phyloP scores from a whole-genome alignment of 2,113 vertebrate species.

The Hippocampus abdominalis region DNA sequence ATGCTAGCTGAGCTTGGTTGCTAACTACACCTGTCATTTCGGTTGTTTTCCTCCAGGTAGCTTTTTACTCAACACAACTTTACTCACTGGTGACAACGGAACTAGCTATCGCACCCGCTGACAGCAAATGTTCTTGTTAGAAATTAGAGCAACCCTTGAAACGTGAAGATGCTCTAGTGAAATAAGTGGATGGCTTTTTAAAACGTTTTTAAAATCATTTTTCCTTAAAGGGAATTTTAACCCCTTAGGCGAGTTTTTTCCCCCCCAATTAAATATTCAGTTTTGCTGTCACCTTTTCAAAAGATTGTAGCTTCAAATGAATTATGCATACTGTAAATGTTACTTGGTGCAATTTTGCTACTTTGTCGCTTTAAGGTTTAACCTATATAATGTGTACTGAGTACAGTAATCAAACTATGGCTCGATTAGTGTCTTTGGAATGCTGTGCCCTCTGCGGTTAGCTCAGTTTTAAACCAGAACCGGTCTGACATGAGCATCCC shows the following conservation, averaged over 20 bases:
- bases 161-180: not conserved
- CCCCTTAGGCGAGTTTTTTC: too few relatives aligned
- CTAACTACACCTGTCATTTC: not conserved
- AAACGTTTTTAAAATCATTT: too few relatives aligned
- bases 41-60: not conserved
- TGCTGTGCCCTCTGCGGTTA: too few relatives aligned
- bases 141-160: not conserved
- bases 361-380: too few relatives aligned
- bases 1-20: not conserved
- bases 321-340: too few relatives aligned
- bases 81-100: not conserved
- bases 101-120: not conserved
- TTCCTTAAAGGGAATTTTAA: not conserved
- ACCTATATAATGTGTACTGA: not conserved
- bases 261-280: too few relatives aligned
- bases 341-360: too few relatives aligned
- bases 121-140: not conserved
- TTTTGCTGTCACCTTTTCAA: too few relatives aligned
- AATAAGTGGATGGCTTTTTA: not conserved
- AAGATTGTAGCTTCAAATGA: too few relatives aligned
- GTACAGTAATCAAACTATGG: not conserved
- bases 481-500: too few relatives aligned
- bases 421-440: too few relatives aligned
- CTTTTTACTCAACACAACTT: not conserved
- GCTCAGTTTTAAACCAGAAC: too few relatives aligned